phyloP scores from a whole-genome alignment of 2,797 vertebrate species.

The Falco biarmicus region DNA sequence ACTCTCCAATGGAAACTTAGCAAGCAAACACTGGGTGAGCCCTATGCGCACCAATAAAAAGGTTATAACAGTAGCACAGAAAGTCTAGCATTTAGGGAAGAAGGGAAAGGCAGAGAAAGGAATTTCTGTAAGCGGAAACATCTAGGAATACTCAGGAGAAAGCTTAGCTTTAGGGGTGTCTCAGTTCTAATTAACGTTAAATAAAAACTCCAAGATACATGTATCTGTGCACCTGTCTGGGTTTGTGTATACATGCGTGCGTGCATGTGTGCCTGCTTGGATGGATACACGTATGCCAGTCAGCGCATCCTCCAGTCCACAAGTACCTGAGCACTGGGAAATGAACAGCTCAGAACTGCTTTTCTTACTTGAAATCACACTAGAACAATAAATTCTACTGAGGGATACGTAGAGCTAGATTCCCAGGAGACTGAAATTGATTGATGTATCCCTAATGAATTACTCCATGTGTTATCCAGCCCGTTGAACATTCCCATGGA shows the following conservation, averaged over 20 bases:
- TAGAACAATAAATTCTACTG: not conserved
- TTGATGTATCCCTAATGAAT: not conserved
- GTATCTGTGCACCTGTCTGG: not conserved
- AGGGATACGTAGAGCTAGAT: not conserved
- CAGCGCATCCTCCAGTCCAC: not conserved
- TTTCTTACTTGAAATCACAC: not conserved
- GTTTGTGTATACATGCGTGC: not conserved
- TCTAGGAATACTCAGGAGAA: not conserved
- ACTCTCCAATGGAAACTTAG: not conserved
- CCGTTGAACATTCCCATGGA: not conserved
- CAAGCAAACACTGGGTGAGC: not conserved
- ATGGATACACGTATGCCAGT: not conserved
- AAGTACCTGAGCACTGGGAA: not conserved
- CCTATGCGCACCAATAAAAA: not conserved
- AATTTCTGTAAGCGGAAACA: not conserved
- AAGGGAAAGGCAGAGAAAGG: not conserved
- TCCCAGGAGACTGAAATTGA: not conserved
- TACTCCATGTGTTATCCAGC: not conserved
- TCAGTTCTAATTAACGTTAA: not conserved
- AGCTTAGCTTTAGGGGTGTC: not conserved
- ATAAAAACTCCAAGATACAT: not conserved
- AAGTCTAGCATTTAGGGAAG: not conserved
- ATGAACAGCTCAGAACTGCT: not conserved
- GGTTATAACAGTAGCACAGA: not conserved
- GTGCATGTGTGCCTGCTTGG: not conserved